Conservation (phyloP, 2,888 invertebrate species). For the Calliphora vomitoria region DNA sequence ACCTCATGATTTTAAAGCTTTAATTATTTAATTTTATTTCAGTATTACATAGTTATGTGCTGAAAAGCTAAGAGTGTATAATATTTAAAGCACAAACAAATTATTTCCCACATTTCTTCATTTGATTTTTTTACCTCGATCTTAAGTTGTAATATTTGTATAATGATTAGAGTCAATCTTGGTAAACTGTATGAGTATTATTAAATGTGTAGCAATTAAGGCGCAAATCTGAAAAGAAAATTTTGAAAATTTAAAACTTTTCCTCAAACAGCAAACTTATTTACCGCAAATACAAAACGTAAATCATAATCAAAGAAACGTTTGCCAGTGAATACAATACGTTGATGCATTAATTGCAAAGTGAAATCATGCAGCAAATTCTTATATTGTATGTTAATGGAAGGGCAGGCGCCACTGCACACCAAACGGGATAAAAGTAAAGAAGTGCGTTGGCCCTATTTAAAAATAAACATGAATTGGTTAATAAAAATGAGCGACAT, state of each 20-base stretch:
- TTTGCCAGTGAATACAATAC: slow-evolving; percentile 71
- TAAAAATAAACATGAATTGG: not conserved
- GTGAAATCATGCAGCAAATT: slow-evolving; percentile 73
- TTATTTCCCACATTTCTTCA: not conserved
- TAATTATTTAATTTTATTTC: no score
- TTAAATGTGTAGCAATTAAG: slow-evolving; percentile 73
- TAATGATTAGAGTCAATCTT: slow-evolving; percentile 50
- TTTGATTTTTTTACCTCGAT: not conserved
- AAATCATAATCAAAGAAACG: slow-evolving; percentile 74
- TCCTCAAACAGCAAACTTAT: slow-evolving; percentile 3
- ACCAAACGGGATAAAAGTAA: slow-evolving; percentile 62
- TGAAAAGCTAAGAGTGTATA: no score
- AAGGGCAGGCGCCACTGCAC: not conserved
- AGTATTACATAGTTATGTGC: no score
- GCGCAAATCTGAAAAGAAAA: slow-evolving; percentile 67
- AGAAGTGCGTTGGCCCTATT: slow-evolving; percentile 45
- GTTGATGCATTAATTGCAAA: slow-evolving; percentile 73
- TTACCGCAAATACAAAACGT: slow-evolving; percentile 73
- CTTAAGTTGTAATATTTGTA: slow-evolving; percentile 32
- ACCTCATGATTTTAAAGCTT: no score
- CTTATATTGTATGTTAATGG: slow-evolving; percentile 44
- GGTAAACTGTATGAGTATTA: slow-evolving; percentile 76
- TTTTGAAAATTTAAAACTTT: not conserved
- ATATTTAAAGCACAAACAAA: no score
- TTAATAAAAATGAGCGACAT: no score